A percentile compares a stretch with the other conserved stretches of the same genome.
phyloP scores from a whole-genome alignment of 1,140 invertebrate genomes.

The Hyphantria cunea region DNA sequence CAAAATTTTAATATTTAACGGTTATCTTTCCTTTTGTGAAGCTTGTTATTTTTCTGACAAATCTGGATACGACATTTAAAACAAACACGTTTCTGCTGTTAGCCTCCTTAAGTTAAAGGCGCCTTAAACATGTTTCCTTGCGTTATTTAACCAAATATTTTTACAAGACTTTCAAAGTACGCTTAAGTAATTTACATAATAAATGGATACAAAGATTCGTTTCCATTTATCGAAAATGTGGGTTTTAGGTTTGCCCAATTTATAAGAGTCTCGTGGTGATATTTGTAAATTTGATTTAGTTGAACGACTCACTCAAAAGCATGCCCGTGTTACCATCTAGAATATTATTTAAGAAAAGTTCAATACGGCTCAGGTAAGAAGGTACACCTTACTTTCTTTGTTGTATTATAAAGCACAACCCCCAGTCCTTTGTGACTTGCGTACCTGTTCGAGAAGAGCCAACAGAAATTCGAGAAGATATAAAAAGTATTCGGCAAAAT shows the following conservation, averaged over 20 bases:
- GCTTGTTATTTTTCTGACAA: constrained; percentile 18
- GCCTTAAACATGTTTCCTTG: not conserved
- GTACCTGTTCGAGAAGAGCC: constrained; percentile 23
- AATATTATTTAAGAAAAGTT: constrained; percentile 24
- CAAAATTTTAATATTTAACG: constrained; percentile 23
- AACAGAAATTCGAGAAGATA: constrained; percentile 20
- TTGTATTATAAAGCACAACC: constrained; percentile 10
- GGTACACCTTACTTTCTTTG: constrained; percentile 30
- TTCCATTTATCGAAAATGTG: no score
- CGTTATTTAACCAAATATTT: no score
- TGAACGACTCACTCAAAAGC: constrained; percentile 7
- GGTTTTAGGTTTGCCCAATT: no score
- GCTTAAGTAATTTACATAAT: no score
- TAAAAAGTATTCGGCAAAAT: constrained; percentile 17
- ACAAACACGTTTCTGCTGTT: constrained; percentile 22
- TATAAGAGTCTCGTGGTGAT: no score
- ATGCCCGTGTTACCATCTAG: constrained; percentile 4
- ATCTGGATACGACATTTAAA: constrained; percentile 20
- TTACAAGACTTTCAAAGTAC: no score
- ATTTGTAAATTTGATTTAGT: not conserved
- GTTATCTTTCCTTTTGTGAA: constrained; percentile 17
- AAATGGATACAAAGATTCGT: no score
- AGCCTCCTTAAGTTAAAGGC: not conserved
- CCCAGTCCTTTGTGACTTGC: constrained; percentile 19
- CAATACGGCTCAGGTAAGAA: constrained; percentile 24